Percentiles rank a stretch among this genome's conserved stretches.
phyloP scores from a whole-genome alignment of 1,140 invertebrate genomes.

The Steinernema feltiae region DNA sequence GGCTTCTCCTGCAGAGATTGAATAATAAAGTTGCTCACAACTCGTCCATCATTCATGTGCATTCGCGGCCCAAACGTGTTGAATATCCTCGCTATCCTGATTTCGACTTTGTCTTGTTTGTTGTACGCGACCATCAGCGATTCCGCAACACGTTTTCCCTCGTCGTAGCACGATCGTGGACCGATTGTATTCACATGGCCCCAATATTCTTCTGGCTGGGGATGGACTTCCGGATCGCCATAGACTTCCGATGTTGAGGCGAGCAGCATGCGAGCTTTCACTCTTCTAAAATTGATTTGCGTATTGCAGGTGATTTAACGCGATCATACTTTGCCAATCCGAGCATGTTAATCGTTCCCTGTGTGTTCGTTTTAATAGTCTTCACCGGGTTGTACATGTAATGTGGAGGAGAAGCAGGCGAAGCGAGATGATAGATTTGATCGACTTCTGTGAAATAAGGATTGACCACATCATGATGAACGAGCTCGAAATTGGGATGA shows the following conservation, averaged over 20 bases:
- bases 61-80: conserved; percentile 99
- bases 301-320: background rate
- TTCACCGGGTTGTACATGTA: conserved; percentile 99
- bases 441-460: conserved; percentile 96
- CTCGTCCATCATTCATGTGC: conserved; percentile 97
- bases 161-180: conserved; percentile 90
- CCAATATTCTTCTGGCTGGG: conserved; percentile 91
- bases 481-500: conserved; percentile 95
- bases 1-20: conserved; percentile 88
- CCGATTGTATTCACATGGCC: conserved; percentile 98
- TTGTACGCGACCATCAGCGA: conserved; percentile 92
- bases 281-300: conserved; percentile 64
- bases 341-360: conserved; percentile 98
- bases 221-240: conserved; percentile 91
- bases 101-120: conserved; percentile 80
- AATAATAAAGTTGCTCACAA: conserved; percentile 96
- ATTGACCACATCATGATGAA: conserved; percentile 98
- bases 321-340: conserved; percentile 66
- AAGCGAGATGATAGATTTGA: conserved; percentile 97
- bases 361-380: conserved; percentile 97
- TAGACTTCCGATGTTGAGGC: conserved; percentile 98
- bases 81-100: conserved; percentile 93
- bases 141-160: conserved; percentile 94
- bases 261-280: conserved; percentile 85
- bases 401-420: conserved; percentile 94